Evolutionary conservation across 2,113 vertebrate species (phyloP), one percentile per base, ranked within the genome.

Genomic region (Natator depressus): DNA sequence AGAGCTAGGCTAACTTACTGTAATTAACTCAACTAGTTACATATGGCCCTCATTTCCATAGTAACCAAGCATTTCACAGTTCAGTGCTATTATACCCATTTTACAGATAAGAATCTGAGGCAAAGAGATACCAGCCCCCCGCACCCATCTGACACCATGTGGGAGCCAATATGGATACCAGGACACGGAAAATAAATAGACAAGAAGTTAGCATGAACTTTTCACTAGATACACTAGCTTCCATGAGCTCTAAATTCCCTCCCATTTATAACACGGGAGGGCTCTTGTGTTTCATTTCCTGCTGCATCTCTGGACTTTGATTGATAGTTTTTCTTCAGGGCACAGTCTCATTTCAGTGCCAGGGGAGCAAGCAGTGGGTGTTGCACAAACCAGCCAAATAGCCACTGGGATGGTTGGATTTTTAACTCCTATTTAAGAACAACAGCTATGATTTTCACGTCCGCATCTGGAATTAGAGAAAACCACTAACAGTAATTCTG

Each of bases 201-300:
- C 53, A 54, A 54, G 53, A 19, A 22, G 53, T 54, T 22, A 22
- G 53, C 53, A 54, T 54, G 53, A 62, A 62, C 59, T 62, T 38
- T 89, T 85, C 80, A 53, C 5, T 54, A 54, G 53, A 20, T 22
- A 54, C 27, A 2, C 1, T 50, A 25, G n/a, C 20, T 62, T 1
- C 9, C 3, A 0, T 1, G 12, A 51, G 9, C 49, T 51, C 78
- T 19, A 80, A 80, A 80, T 9, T 17, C 78, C 0, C 0, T 1
- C 51, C 2, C 0, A 0, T 11, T 80, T 35, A 0, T 59, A 81
- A 80, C 53, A n/a, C 27, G 19, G 6, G 59, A 62, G 29, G 59
- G 29, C 27, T 62, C 59, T 29, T 62, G 59, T 31, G 29, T 31
- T 62, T 31, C 13, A 62, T 46, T 57, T 54, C 81, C 54, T 82